Base-by-base conservation (phyloP, 2,113 vertebrate genomes). In the Paraplagusia blochii region DNA sequence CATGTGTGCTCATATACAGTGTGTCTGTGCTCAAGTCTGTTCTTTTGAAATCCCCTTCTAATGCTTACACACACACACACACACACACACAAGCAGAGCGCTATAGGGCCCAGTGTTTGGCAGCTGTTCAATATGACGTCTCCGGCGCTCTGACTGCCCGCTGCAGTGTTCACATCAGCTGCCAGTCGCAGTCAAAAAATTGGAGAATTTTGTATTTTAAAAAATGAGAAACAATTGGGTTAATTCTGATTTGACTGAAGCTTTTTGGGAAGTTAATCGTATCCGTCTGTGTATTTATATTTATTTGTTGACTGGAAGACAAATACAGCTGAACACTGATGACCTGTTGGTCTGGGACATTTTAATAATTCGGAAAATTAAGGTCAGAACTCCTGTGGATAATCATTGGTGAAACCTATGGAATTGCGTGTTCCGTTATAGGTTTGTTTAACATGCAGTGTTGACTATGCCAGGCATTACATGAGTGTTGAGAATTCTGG, bases 121-220 rank as follows among this genome's bases (percentile, higher is more conserved):
- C 84, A 77, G 69, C 19, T 17, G 29, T 80, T 84, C 86, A 85
- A 64, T 69, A 81, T 72, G 73, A 76, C 78, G 72, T 56, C 67
- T n/a, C 69, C 71, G 72, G 78, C 72, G 9, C 36, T 12, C 36
- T 77, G 60, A 67, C 84, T 82, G 48, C 76, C 79, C 77, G 82
- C 82, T 85, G 79, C 77, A 74, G 72, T 85, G 82, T 86, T 85
- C 87, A 86, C 83, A 85, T 69, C 85, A 86, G 66, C 83, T 86
- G 85, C 85, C 85, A 87, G 80, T 86, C 83, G 85, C 79, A 80
- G 80, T 83, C 85, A 67, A 77, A 83, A 85, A 82, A 84, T 82
- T 29, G 22, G 22, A 29, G n/a, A n/a, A n/a, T n/a, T n/a, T n/a
- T n/a, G n/a, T n/a, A n/a, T n/a, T n/a, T n/a, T n/a, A n/a, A n/a